These are phyloP conservation scores for Furcula furcula DNA, from an alignment of 2,888 invertebrate species.

Conservation along the genomic window DNA sequence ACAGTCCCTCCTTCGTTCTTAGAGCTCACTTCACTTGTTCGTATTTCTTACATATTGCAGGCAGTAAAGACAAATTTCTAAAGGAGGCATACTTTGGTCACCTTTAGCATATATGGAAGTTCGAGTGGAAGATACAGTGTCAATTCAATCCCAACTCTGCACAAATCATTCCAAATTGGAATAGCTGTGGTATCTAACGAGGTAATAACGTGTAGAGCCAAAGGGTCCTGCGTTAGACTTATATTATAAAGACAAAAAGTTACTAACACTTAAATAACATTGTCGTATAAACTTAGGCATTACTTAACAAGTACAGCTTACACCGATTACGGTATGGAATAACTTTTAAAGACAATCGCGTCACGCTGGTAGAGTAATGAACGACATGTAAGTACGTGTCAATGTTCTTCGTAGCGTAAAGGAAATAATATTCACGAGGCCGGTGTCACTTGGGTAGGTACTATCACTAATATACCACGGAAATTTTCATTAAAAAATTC, in stretches of 20 bases:
- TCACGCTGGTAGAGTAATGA: no score
- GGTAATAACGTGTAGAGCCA: constrained; percentile 41
- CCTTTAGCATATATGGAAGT: no score
- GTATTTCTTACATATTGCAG: no score
- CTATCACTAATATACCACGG: constrained; percentile 35
- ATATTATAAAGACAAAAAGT: constrained; percentile 43
- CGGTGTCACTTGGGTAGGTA: constrained; percentile 22
- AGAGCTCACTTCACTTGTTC: no score
- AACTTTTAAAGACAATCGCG: neutral
- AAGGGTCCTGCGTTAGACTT: constrained; percentile 67
- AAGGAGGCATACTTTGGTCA: no score
- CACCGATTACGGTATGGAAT: constrained; percentile 37
- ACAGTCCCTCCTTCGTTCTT: no score
- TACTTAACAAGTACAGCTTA: constrained; percentile 74
- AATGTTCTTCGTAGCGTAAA: no score
- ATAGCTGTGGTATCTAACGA: constrained; percentile 22
- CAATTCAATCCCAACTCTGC: constrained; percentile 29
- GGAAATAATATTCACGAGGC: constrained; percentile 22
- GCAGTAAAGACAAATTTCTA: no score
- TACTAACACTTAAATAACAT: constrained; percentile 73
- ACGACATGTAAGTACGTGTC: no score
- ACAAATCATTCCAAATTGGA: constrained; percentile 23
- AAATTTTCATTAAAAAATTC: constrained; percentile 36
- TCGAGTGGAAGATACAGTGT: no score
- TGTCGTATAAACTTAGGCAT: constrained; percentile 76